Percentiles rank a stretch among this genome's conserved stretches.
Conservation (phyloP, 2,797 vertebrate species). For the Notoglanidium macrostoma region DNA sequence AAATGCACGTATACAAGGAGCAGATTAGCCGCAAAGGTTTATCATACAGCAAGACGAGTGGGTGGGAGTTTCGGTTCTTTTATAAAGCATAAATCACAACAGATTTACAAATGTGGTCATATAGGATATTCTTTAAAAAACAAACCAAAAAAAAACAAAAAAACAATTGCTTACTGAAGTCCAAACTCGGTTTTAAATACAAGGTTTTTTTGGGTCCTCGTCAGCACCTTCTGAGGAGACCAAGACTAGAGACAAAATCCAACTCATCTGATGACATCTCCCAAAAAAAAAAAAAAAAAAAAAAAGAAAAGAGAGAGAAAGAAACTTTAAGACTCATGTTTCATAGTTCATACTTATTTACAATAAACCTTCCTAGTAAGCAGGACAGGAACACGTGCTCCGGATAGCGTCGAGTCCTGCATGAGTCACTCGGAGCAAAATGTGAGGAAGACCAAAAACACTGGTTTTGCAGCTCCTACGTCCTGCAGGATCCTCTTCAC, state of each 20-base stretch:
- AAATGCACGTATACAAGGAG: slow-evolving; percentile 73
- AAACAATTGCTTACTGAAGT: slow-evolving; percentile 59
- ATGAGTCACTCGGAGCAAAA: slow-evolving; percentile 50
- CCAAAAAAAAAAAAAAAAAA: slow-evolving; percentile 55
- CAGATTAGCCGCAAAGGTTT: slow-evolving; percentile 71
- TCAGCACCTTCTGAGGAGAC: slow-evolving; percentile 51
- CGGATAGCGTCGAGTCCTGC: slow-evolving; percentile 44
- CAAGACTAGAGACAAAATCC: slow-evolving; percentile 54
- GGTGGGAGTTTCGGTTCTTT: slow-evolving; percentile 64
- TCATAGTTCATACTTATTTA: slow-evolving; percentile 66
- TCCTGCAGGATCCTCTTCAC: slow-evolving; percentile 67
- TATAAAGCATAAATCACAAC: slow-evolving; percentile 78
- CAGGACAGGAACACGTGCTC: slow-evolving; percentile 31
- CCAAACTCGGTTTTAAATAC: slow-evolving; percentile 66
- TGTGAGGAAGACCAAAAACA: slow-evolving; percentile 64
- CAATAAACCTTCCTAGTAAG: slow-evolving; percentile 57
- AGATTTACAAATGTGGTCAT: slow-evolving; percentile 78
- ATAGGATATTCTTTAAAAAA: slow-evolving; percentile 64
- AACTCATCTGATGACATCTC: slow-evolving; percentile 19
- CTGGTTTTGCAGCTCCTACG: slow-evolving; percentile 21
- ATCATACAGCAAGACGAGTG: slow-evolving; percentile 72
- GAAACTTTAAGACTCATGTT: slow-evolving; percentile 64
- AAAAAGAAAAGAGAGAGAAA: slow-evolving; percentile 62
- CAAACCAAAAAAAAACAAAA: slow-evolving; percentile 65
- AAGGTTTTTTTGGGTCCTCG: slow-evolving; percentile 54